Base-by-base conservation (phyloP, 2,888 invertebrate species). In the Diarsia brunnea region DNA sequence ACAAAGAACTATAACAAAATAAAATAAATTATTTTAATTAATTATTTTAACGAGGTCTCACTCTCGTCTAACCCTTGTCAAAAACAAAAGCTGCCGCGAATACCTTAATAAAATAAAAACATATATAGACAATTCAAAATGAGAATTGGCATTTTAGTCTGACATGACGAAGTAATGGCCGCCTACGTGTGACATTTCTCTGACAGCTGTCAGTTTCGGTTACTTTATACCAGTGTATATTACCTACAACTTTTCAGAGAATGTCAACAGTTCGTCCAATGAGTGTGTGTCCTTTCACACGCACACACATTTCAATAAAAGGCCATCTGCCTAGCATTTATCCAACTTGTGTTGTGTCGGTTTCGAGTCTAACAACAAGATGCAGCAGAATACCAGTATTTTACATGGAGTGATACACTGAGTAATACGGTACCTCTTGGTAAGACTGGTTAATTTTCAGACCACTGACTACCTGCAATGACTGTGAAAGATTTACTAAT, bases 11-110 rank as follows among this genome's bases (percentile, higher is more conserved):
- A 45, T 4, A 58, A 38, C 38, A 47, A 49, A 58, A 58, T 58
- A 65, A 76, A 76, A 65, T 49, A 11, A 7, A 60, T 77, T 21
- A 49, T 43, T 38, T 21, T 58, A 64, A 72, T 74, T 72, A 69
- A 69, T 71, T 61, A 83, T 73, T 69, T 31, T 51, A 75, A 79
- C 67, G 75, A 74, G 64, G 19, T 63, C 38, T 75, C 47, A 64
- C 63, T 82, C 64, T 60, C 31, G 51, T 53, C 49, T 47, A 64
- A 83, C 74, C 79, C 67, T 74, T 79, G 69, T 79, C 74, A 77
- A 69, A 70, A 74, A 49, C 79, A 79, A 77, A 77, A 31, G 49
- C 43, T 31, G 58, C n/a, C 66, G 10, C 63, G 27, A 51, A 55
- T 51, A 74, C 16, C 16, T 49, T 38, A 38, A 47, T 19, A 73